Percentiles rank a stretch among this genome's conserved stretches.
Evolutionary conservation across 2,113 vertebrate species (phyloP).

Genomic region (Lampris incognitus): DNA sequence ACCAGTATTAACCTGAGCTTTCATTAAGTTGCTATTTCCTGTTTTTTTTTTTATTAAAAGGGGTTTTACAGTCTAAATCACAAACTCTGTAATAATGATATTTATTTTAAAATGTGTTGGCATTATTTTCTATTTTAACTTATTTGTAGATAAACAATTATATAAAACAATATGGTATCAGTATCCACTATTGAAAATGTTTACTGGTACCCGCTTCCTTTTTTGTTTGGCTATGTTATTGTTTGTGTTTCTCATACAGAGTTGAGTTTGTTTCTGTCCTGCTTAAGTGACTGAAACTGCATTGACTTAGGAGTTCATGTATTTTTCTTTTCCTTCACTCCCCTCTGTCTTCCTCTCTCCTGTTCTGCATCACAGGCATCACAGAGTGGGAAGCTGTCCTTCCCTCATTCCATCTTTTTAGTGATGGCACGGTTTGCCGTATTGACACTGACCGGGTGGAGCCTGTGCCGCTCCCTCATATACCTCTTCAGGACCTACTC

Average conservation of each 20-base stretch:
- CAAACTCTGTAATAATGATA: too few relatives aligned
- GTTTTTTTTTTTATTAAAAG: too few relatives aligned
- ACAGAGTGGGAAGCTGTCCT: constrained; percentile 92
- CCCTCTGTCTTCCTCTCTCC: background rate
- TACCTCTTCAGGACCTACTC: constrained; percentile 97
- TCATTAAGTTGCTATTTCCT: too few relatives aligned
- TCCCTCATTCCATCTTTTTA: constrained; percentile 92
- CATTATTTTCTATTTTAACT: too few relatives aligned
- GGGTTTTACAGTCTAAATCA: too few relatives aligned
- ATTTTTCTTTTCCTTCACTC: background rate
- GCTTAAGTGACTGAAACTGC: background rate
- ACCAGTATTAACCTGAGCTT: too few relatives aligned
- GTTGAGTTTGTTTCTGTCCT: background rate
- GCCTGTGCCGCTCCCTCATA: constrained; percentile 94
- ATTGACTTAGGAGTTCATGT: background rate
- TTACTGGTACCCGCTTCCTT: too few relatives aligned
- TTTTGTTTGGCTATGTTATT: background rate
- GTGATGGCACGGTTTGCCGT: constrained; percentile 95
- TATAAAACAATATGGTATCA: too few relatives aligned
- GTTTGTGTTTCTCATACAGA: background rate
- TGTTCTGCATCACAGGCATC: constrained; percentile 85
- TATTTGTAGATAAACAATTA: too few relatives aligned
- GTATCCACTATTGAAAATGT: too few relatives aligned
- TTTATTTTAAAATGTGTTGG: too few relatives aligned
- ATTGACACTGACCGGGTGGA: constrained; percentile 96